phyloP scores from a whole-genome alignment of 2,113 vertebrate genomes.

The Macaca fascicularis region DNA sequence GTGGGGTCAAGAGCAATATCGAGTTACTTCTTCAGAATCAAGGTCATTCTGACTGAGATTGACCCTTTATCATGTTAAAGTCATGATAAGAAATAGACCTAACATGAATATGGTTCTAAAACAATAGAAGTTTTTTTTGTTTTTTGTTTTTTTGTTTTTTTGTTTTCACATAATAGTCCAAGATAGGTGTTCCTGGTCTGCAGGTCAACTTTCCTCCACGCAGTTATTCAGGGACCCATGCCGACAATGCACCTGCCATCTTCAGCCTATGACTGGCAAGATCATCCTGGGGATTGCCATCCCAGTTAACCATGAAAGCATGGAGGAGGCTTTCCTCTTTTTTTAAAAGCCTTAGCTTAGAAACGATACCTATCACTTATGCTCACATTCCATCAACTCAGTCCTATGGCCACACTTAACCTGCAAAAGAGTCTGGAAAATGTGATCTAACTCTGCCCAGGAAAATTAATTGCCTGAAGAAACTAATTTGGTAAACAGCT shows the following conservation, averaged over 20 bases:
- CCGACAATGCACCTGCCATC: background rate
- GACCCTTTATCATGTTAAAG: background rate
- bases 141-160: background rate
- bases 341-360: background rate
- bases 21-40: background rate
- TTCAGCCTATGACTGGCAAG: background rate
- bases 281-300: background rate
- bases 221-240: too few species aligned
- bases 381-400: background rate
- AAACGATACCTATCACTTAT: background rate
- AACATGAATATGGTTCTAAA: background rate
- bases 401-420: background rate
- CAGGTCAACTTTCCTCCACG: background rate
- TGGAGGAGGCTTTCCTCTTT: background rate
- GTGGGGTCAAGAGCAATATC: too few species aligned
- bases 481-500: background rate
- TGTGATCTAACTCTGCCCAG: background rate
- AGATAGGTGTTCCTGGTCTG: background rate
- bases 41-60: background rate
- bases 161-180: background rate
- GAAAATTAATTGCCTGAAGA: background rate
- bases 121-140: background rate
- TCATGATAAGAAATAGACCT: background rate
- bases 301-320: background rate
- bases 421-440: background rate